Conservation (phyloP, 2,797 vertebrate genomes). For the Acipenser oxyrinchus region DNA sequence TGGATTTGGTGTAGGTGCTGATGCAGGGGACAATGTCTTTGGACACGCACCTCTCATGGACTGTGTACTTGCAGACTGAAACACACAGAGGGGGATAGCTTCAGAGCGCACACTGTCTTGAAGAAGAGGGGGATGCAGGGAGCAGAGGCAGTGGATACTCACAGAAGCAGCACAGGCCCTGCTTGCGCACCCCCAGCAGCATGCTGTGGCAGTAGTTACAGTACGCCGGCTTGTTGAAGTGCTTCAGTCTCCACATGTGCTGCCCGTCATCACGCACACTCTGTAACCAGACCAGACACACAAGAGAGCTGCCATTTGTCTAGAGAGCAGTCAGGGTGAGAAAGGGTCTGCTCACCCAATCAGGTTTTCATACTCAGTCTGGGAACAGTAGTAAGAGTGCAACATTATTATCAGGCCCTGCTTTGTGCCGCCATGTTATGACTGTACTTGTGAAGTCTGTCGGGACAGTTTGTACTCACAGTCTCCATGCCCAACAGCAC, state of each 20-base stretch:
- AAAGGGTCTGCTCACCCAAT: too few relatives aligned
- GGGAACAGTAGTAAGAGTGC: too few relatives aligned
- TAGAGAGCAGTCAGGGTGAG: too few relatives aligned
- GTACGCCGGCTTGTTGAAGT: slow-evolving; percentile 93
- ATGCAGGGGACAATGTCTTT: slow-evolving; percentile 85
- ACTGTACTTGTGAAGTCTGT: neutral
- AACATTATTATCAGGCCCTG: too few relatives aligned
- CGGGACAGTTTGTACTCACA: slow-evolving; percentile 36
- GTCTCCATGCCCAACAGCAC: slow-evolving; percentile 91
- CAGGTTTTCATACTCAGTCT: too few relatives aligned
- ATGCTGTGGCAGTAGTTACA: slow-evolving; percentile 90
- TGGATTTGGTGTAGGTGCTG: slow-evolving; percentile 86
- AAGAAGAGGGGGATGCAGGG: neutral
- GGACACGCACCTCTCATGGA: slow-evolving; percentile 87
- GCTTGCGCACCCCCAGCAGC: slow-evolving; percentile 86
- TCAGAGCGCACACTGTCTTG: neutral
- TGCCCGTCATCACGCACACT: slow-evolving; percentile 81
- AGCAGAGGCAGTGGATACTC: slow-evolving; percentile 40
- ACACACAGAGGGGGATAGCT: neutral
- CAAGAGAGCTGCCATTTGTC: too few relatives aligned
- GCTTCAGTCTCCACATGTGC: slow-evolving; percentile 87
- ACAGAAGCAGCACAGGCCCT: slow-evolving; percentile 89
- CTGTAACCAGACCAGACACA: slow-evolving; percentile 37
- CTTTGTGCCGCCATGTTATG: too few relatives aligned
- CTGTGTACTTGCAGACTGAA: slow-evolving; percentile 90